phyloP scores from a whole-genome alignment of 2,888 invertebrate genomes.

The Eubasilissa splendida region DNA sequence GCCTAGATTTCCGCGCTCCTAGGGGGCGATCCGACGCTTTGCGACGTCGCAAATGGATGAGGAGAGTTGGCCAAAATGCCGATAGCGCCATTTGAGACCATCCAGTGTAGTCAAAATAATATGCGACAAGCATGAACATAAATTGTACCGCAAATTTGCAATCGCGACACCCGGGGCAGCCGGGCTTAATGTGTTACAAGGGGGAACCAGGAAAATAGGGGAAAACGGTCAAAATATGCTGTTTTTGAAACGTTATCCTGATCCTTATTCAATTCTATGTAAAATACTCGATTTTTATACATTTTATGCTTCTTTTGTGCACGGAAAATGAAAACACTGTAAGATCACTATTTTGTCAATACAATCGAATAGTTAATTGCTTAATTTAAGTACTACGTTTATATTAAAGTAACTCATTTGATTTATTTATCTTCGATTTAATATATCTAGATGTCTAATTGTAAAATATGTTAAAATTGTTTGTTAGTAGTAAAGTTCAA shows the following conservation, averaged over 20 bases:
- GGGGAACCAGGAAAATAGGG: not conserved
- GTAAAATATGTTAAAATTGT: too few species aligned
- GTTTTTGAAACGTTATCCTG: not conserved
- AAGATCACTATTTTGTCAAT: too few species aligned
- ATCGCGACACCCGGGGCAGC: constrained; percentile 60
- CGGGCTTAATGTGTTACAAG: constrained; percentile 21
- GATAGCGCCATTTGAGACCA: constrained; percentile 68
- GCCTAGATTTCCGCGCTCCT: constrained; percentile 69
- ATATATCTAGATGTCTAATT: too few species aligned
- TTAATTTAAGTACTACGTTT: too few species aligned
- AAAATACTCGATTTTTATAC: too few species aligned
- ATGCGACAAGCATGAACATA: constrained; percentile 67
- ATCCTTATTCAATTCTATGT: too few species aligned
- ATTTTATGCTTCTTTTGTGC: too few species aligned
- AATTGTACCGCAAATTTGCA: constrained; percentile 74
- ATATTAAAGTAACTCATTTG: too few species aligned
- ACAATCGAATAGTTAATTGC: too few species aligned
- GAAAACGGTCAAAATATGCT: constrained; percentile 11
- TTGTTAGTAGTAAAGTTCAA: too few species aligned
- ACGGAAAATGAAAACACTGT: too few species aligned
- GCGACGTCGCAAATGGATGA: constrained; percentile 63
- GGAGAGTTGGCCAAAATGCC: constrained; percentile 70
- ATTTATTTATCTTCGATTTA: too few species aligned
- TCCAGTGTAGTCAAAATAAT: constrained; percentile 63
- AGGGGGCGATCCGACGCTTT: constrained; percentile 69